Evolutionary conservation across 2,797 vertebrate species (phyloP), one percentile per base, ranked within the genome.

Genomic region (Aphelocoma californica): DNA sequence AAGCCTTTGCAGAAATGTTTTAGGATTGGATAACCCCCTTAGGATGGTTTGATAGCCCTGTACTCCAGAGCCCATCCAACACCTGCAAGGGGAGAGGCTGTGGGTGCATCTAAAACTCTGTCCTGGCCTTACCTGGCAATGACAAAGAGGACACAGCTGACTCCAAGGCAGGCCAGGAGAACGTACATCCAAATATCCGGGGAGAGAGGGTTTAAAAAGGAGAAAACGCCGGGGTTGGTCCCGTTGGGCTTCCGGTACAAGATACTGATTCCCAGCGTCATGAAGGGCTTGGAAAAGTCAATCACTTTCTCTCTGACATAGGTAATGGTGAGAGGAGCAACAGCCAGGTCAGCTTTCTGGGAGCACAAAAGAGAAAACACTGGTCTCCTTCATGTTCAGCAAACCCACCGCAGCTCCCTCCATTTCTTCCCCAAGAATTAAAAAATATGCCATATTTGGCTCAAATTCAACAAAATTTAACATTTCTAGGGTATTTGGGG

Each of bases 171-270:
- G 69, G 99, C 99, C 95, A 99, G 97, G 66, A 99, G 97, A 71
- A 99, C 99, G 11, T 99, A 99, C 99, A 99, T 99, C 99, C 99
- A 99, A 98, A 99, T 99, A 92, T 99, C 99, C 47, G 99, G 99
- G 66, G 99, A 99, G 40, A 99, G 98, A 0, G 99, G 99, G 95
- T 99, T 99, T 95, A 99, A 97, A 97, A 99, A 99, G 88, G 99
- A 99, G 97, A 99, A 99, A 19, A 99, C 99, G 1, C 99, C 99
- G 2, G 99, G 99, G 80, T 99, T 99, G 96, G 99, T 99, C 94
- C 99, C 99, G 23, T 99, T 99, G 79, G 99, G 99, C 91, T 99
- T 99, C 95, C 99, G 98, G 97, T 99, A 99, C 83, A 99, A 98
- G 89, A 99, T 99, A 84, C 99, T 99, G 97, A 99, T 99, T 45